Conservation (phyloP, 1,140 invertebrate species). For the Pseudobourletiella spinata region DNA sequence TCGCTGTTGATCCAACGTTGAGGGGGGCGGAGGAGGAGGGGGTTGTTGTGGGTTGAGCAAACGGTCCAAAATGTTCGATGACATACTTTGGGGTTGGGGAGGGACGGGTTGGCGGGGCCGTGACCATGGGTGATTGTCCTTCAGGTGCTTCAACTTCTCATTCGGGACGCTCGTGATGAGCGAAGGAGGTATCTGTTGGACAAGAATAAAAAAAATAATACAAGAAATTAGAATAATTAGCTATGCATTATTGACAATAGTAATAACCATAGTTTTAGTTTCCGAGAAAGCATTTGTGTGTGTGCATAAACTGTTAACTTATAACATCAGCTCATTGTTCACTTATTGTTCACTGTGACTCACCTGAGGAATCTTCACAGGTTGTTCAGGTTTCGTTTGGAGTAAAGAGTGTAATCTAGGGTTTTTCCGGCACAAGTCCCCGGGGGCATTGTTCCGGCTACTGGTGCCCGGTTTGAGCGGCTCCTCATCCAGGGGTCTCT, state of each 20-base stretch:
- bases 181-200: not conserved
- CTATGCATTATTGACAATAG: not conserved
- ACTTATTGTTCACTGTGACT: not conserved
- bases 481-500: conserved; percentile 16
- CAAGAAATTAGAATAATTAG: conserved; percentile 43
- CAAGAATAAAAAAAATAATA: conserved; percentile 5
- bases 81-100: conserved; percentile 5
- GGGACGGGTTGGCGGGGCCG: conserved; percentile 27
- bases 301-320: no score
- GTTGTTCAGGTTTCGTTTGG: conserved; percentile 58
- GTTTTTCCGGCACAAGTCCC: conserved; percentile 60
- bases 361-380: conserved; percentile 41
- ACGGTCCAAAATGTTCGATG: conserved; percentile 12
- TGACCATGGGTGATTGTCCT: conserved; percentile 6
- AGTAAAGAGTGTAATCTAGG: conserved; percentile 74
- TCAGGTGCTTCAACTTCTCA: conserved; percentile 45
- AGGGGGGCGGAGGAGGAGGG: no score
- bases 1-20: no score
- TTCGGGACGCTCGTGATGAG: conserved; percentile 52
- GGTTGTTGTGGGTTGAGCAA: conserved; percentile 36
- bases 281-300: no score
- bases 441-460: conserved; percentile 8
- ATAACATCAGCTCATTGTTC: no score
- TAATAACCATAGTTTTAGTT: no score
- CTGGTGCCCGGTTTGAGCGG: not conserved